A percentile compares a stretch with the other conserved stretches of the same genome.
Conservation (phyloP, 2,113 vertebrate species). For the Anguilla rostrata region DNA sequence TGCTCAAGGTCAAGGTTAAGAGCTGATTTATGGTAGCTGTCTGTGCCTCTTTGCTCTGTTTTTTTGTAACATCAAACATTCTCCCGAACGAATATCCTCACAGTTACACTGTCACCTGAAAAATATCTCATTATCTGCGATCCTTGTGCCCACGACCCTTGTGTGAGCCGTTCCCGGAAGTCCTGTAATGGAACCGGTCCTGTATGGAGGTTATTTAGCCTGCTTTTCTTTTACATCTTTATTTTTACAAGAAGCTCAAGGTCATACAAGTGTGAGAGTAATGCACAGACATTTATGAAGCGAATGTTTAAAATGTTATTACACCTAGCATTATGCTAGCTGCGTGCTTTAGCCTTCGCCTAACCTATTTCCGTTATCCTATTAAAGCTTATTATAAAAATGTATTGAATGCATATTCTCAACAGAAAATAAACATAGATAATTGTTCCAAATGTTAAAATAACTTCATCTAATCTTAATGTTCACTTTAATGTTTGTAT, state of each 20-base stretch:
- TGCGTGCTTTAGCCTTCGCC: not conserved
- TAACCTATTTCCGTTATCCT: not conserved
- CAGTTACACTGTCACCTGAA: not conserved
- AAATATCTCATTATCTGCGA: not conserved
- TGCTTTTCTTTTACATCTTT: not conserved
- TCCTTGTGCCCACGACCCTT: not conserved
- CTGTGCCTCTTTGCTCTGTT: not conserved
- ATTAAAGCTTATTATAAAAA: not conserved
- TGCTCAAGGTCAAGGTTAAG: conserved; percentile 63
- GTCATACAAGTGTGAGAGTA: not conserved
- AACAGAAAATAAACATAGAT: too few species aligned
- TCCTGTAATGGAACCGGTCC: not conserved
- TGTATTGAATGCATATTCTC: too few species aligned
- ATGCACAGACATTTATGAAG: not conserved
- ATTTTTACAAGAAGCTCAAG: not conserved
- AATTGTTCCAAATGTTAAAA: too few species aligned
- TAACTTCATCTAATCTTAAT: too few species aligned
- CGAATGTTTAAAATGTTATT: not conserved
- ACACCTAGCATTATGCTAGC: not conserved
- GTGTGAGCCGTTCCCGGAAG: too few species aligned
- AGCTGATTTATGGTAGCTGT: conserved; percentile 30
- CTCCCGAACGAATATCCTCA: not conserved
- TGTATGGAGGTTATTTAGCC: not conserved
- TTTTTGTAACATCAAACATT: conserved; percentile 16
- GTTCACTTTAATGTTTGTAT: too few species aligned